Conservation (phyloP, 2,888 invertebrate species). For the Anoplius nigerrimus region DNA sequence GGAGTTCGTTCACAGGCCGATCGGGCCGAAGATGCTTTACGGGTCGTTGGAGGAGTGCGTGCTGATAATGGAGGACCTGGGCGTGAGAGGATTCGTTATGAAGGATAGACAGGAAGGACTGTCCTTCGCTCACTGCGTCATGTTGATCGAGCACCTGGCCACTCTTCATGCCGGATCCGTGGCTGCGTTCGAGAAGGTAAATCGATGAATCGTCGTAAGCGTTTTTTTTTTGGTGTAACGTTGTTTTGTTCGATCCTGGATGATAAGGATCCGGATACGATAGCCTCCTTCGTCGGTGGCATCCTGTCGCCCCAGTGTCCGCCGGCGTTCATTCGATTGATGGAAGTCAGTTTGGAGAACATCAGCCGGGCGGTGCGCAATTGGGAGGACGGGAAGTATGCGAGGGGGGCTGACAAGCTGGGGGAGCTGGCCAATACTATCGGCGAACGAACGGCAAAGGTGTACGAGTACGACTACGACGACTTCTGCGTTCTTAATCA, state of each 20-base stretch:
- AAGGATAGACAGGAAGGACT: conserved; percentile 53
- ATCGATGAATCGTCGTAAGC: too few species aligned
- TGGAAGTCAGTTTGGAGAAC: neutral
- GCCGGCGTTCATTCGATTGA: conserved; percentile 23
- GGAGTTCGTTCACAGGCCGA: conserved; percentile 23
- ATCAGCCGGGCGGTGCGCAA: conserved; percentile 21
- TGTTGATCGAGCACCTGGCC: conserved; percentile 51
- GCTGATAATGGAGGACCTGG: conserved; percentile 56
- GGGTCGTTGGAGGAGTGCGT: conserved; percentile 3
- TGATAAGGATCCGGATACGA: conserved; percentile 44
- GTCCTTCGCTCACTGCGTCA: conserved; percentile 37
- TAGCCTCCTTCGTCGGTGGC: conserved; percentile 43
- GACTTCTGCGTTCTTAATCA: conserved; percentile 64
- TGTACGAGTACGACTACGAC: conserved; percentile 35
- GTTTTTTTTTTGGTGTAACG: neutral
- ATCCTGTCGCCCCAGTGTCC: conserved; percentile 42
- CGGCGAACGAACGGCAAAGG: neutral
- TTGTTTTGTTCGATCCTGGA: neutral
- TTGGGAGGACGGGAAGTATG: conserved; percentile 43
- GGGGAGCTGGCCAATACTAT: conserved; percentile 21
- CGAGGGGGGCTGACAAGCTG: conserved; percentile 34
- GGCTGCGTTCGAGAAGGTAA: conserved; percentile 49
- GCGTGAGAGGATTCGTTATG: conserved; percentile 34
- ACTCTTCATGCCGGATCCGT: conserved; percentile 59
- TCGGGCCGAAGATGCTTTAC: conserved; percentile 43